Conservation (phyloP, 2,888 invertebrate species). For the Diplazon laetatorius region DNA sequence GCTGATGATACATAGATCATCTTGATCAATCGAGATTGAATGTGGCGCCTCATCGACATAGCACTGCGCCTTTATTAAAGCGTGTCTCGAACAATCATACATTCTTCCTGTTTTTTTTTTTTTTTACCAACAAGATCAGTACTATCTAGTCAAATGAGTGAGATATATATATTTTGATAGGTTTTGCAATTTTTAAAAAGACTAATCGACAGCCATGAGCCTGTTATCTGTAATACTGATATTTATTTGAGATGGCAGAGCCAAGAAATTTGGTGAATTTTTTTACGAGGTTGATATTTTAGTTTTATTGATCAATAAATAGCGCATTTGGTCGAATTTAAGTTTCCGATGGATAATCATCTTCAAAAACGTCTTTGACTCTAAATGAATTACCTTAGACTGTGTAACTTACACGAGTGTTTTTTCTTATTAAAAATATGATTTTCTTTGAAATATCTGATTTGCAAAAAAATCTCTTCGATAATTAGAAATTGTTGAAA, state of each 20-base stretch:
- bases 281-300: background rate
- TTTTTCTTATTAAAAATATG: too few relatives aligned
- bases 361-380: background rate
- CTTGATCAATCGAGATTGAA: constrained; percentile 22
- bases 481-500: background rate
- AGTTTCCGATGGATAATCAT: background rate
- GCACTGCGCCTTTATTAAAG: background rate
- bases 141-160: constrained; percentile 27
- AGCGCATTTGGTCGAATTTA: background rate
- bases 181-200: constrained; percentile 5
- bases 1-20: background rate
- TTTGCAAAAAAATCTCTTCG: background rate
- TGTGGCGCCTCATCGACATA: background rate
- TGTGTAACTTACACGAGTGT: too few relatives aligned
- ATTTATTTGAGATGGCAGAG: background rate
- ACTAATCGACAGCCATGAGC: background rate
- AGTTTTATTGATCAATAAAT: background rate
- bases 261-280: background rate
- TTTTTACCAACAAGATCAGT: background rate
- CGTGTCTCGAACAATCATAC: background rate
- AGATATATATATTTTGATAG: constrained; percentile 5
- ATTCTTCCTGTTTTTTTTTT: background rate
- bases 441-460: too few relatives aligned
- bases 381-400: too few relatives aligned
- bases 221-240: background rate